Percentiles rank a stretch among this genome's conserved stretches.
phyloP scores from a whole-genome alignment of 2,113 vertebrate genomes.

The Rhinichthys klamathensis region DNA sequence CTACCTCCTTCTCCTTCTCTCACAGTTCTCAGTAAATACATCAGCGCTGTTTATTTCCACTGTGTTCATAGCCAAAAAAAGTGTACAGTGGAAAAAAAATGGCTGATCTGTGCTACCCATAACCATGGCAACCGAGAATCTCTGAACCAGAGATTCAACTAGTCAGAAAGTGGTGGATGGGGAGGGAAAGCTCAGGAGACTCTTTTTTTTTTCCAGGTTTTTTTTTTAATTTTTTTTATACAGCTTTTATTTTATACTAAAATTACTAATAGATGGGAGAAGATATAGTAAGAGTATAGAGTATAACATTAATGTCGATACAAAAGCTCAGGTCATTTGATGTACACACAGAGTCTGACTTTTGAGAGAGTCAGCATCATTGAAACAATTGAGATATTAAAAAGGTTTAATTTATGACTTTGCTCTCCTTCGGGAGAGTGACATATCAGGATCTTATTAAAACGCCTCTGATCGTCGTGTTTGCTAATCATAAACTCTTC shows the following conservation, averaged over 20 bases:
- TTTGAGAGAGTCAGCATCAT: background rate
- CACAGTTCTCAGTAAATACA: conserved; percentile 64
- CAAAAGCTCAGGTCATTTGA: background rate
- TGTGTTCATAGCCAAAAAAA: conserved; percentile 61
- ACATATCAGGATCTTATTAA: background rate
- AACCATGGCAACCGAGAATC: conserved; percentile 68
- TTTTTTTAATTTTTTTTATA: background rate
- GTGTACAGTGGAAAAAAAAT: conserved; percentile 55
- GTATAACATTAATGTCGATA: background rate
- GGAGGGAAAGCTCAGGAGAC: background rate
- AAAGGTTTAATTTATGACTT: background rate
- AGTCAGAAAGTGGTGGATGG: conserved; percentile 59
- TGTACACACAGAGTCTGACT: background rate
- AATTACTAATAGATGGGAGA: background rate
- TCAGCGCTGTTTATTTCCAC: conserved; percentile 68
- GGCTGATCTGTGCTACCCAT: conserved; percentile 63
- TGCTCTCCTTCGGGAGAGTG: background rate
- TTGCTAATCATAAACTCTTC: conserved; percentile 8
- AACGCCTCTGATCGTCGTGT: background rate
- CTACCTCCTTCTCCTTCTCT: conserved; percentile 27
- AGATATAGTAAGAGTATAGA: no score
- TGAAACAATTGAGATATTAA: conserved; percentile 6
- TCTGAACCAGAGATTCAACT: conserved; percentile 47
- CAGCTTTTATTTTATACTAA: background rate
- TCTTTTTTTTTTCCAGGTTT: background rate